phyloP scores from a whole-genome alignment of 1,140 invertebrate species.

The Megalopta genalis region DNA sequence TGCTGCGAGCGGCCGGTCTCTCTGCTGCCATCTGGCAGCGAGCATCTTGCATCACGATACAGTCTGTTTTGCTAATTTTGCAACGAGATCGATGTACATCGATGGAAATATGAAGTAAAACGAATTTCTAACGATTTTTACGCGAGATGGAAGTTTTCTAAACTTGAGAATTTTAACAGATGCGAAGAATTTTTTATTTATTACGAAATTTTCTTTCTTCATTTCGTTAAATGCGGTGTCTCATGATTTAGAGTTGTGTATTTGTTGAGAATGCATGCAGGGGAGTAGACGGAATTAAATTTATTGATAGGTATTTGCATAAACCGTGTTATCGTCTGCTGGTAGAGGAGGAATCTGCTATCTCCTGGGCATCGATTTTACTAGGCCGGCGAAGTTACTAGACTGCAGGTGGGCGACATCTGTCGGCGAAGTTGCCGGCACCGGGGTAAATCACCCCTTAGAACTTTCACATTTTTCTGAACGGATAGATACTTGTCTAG shows the following conservation, averaged over 20 bases:
- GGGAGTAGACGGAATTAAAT: too few species aligned
- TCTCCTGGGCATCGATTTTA: constrained; percentile 42
- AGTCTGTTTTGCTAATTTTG: background rate
- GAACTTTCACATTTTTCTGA: background rate
- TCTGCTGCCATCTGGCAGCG: constrained; percentile 23
- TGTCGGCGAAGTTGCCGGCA: background rate
- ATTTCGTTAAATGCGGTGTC: too few species aligned
- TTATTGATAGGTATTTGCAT: background rate
- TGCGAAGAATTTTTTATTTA: too few species aligned
- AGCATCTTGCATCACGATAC: too few species aligned
- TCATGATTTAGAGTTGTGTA: too few species aligned
- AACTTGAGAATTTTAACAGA: background rate
- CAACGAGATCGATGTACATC: background rate
- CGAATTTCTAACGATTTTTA: background rate
- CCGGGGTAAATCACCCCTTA: constrained; percentile 9
- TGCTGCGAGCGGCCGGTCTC: background rate
- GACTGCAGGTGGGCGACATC: constrained; percentile 58
- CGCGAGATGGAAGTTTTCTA: background rate
- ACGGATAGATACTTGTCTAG: background rate
- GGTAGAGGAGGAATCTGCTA: constrained; percentile 27
- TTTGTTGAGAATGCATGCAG: too few species aligned
- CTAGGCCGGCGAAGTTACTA: background rate
- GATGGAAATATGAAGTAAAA: background rate
- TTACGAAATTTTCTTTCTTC: too few species aligned
- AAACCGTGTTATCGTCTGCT: background rate